Percentiles rank a stretch among this genome's conserved stretches.
Conservation (phyloP, 2,113 vertebrate species). For the Dasypus novemcinctus region DNA sequence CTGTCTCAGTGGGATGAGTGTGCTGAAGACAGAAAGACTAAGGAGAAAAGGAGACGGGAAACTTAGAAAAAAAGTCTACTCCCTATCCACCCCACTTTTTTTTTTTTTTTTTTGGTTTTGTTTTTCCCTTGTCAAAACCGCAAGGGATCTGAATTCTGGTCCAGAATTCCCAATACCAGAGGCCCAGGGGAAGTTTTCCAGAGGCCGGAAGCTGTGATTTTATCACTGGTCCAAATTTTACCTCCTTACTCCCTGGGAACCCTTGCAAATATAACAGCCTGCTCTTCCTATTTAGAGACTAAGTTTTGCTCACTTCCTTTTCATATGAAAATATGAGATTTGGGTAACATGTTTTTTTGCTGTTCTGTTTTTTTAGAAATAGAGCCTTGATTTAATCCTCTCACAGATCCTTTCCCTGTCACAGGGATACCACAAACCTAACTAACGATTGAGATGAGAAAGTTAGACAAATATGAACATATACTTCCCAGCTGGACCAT, state of each 20-base stretch:
- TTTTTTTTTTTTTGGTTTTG: background rate
- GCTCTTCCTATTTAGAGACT: background rate
- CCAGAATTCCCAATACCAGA: background rate
- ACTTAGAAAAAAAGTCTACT: background rate
- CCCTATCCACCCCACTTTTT: background rate
- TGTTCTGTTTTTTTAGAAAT: background rate
- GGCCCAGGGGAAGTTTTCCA: background rate
- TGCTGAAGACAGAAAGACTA: background rate
- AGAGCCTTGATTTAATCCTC: background rate
- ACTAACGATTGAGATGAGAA: background rate
- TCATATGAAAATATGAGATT: background rate
- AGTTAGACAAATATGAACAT: background rate
- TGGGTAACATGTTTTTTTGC: background rate
- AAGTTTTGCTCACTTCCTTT: background rate
- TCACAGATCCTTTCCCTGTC: background rate
- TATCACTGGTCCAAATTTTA: background rate
- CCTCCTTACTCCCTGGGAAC: background rate
- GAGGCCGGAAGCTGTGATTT: background rate
- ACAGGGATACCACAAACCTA: background rate
- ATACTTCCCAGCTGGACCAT: background rate
- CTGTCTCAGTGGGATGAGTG: too few relatives aligned
- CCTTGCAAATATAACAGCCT: background rate
- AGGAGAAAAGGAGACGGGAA: background rate
- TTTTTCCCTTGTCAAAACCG: slow-evolving; percentile 6
- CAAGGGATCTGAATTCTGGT: slow-evolving; percentile 26